Percentiles rank a stretch among this genome's conserved stretches.
Conservation (phyloP, 2,113 vertebrate genomes). For the Sander vitreus region DNA sequence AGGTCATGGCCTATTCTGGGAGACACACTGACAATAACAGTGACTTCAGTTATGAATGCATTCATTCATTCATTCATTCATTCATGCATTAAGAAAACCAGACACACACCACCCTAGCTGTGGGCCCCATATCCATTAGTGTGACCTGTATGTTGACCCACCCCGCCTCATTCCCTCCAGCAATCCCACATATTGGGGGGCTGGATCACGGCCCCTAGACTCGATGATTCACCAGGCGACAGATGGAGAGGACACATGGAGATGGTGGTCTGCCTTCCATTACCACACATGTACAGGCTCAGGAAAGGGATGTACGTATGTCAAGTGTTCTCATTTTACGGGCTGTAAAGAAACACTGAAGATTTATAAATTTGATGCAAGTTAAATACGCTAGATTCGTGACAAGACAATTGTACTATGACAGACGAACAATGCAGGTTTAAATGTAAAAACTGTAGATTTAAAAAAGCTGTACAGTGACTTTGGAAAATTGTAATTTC, state of each 20-base stretch:
- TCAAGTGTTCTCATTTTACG: not conserved
- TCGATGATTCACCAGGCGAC: slow-evolving; percentile 58
- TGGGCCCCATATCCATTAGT: slow-evolving; percentile 57
- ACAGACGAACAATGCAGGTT: not conserved
- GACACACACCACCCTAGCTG: slow-evolving; percentile 24
- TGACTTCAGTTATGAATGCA: slow-evolving; percentile 52
- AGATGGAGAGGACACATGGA: slow-evolving; percentile 68
- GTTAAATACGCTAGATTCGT: not conserved
- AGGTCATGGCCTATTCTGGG: slow-evolving; percentile 50
- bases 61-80: slow-evolving; percentile 58
- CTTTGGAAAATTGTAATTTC: slow-evolving; percentile 6
- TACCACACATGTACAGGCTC: slow-evolving; percentile 16
- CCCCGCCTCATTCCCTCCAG: slow-evolving; percentile 34
- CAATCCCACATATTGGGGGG: slow-evolving; percentile 44
- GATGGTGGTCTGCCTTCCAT: slow-evolving; percentile 34
- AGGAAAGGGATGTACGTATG: not conserved
- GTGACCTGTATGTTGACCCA: slow-evolving; percentile 63
- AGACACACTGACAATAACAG: slow-evolving; percentile 41
- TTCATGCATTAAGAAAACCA: slow-evolving; percentile 46
- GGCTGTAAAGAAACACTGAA: not conserved
- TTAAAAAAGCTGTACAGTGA: slow-evolving; percentile 4
- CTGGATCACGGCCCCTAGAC: slow-evolving; percentile 51
- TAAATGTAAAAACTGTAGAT: not conserved
- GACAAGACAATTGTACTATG: not conserved
- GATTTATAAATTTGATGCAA: not conserved